A percentile compares a stretch with the other conserved stretches of the same genome.
These are phyloP conservation scores for Agrotis segetum DNA, from an alignment of 2,888 invertebrate species.

Conservation along the genomic window DNA sequence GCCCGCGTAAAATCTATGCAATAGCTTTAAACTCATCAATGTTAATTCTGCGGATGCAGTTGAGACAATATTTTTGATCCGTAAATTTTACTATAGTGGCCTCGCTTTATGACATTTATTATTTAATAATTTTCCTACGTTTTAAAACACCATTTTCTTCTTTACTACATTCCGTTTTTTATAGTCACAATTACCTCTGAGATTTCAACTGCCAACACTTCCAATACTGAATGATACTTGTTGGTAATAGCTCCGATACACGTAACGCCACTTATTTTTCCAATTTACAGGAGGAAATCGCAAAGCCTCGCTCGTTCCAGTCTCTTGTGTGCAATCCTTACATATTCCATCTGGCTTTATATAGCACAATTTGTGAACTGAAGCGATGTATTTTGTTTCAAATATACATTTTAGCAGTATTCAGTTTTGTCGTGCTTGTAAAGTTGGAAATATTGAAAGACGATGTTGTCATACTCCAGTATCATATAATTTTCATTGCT, in stretches of 20 bases:
- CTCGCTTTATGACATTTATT: neutral
- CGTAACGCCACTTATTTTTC: slow-evolving; percentile 56
- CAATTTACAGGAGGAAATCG: slow-evolving; percentile 65
- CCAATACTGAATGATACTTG: slow-evolving; percentile 47
- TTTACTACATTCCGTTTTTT: neutral
- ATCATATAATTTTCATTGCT: slow-evolving; percentile 2
- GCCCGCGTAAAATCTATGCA: no score
- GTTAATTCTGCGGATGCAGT: no score
- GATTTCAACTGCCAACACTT: neutral
- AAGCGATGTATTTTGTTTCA: slow-evolving; percentile 44
- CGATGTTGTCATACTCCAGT: neutral
- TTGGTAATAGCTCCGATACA: slow-evolving; percentile 40
- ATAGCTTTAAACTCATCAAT: no score
- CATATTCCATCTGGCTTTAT: slow-evolving; percentile 52
- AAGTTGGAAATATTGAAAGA: neutral
- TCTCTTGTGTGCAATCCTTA: slow-evolving; percentile 65
- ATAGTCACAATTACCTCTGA: neutral
- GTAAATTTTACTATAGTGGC: no score
- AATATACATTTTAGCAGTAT: slow-evolving; percentile 20
- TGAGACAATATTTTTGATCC: no score
- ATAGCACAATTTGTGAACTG: slow-evolving; percentile 45
- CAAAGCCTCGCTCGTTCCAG: slow-evolving; percentile 43
- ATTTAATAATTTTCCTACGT: no score
- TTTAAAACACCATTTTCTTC: neutral
- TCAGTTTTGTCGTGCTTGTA: neutral